phyloP scores from a whole-genome alignment of 1,140 invertebrate genomes.

The Pararge aegeria region DNA sequence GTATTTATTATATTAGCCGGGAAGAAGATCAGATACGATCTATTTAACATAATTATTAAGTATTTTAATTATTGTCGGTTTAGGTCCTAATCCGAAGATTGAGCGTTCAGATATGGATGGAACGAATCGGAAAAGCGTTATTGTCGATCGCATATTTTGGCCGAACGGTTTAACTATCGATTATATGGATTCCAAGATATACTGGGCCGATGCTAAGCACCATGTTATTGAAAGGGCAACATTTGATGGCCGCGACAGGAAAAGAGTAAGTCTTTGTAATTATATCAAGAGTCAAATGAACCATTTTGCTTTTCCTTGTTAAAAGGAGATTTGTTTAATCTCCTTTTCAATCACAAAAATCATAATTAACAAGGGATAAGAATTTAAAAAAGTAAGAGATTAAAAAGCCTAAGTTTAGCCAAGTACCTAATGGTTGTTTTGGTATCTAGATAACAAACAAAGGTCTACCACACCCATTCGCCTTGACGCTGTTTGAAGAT shows the following conservation, averaged over 20 bases:
- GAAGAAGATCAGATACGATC: background rate
- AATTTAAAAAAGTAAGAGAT: too few species aligned
- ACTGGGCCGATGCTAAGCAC: conserved; percentile 95
- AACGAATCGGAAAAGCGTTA: conserved; percentile 84
- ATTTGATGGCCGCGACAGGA: conserved; percentile 90
- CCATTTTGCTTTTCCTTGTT: too few species aligned
- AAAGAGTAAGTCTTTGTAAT: conserved; percentile 80
- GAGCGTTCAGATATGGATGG: conserved; percentile 93
- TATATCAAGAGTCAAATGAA: background rate
- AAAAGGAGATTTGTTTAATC: background rate
- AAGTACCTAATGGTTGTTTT: too few species aligned
- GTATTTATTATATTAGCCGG: background rate
- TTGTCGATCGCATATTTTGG: conserved; percentile 89
- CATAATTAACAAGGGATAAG: too few species aligned
- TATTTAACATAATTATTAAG: background rate
- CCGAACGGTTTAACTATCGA: conserved; percentile 94
- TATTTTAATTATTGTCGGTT: conserved; percentile 5
- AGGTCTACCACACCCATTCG: conserved; percentile 94
- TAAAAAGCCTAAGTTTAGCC: too few species aligned
- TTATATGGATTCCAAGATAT: conserved; percentile 88
- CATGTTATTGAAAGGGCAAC: conserved; percentile 92
- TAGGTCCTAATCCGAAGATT: conserved; percentile 89
- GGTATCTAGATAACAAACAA: conserved; percentile 84
- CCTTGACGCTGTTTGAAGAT: conserved; percentile 94
- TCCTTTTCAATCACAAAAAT: background rate